Base-by-base conservation (phyloP, 2,113 vertebrate genomes). In the Anseranas semipalmata region DNA sequence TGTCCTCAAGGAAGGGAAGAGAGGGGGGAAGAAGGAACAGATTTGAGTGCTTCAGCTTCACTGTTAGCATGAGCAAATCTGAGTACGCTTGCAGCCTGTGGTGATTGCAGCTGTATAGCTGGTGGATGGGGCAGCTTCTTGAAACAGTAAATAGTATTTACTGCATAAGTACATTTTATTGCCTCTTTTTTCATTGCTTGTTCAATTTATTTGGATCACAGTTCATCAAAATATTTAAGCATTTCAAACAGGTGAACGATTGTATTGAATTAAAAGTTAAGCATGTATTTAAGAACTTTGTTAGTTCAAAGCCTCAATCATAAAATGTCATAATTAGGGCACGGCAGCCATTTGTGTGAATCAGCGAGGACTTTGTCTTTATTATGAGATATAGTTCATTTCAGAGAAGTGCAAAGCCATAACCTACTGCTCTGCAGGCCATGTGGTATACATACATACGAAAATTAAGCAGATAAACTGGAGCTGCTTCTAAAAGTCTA, bases 241-340 rank as follows among this genome's bases (percentile, higher is more conserved):
- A 15, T 88, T 94, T 92, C 35, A 59, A 88, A 67, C 37, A 71
- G 37, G 25, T 86, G 55, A 77, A 73, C 52, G n/a, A 12, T 79
- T 39, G 46, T 27, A 27, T 21, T 74, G 79, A 86, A 94, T 90
- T 67, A 73, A 77, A 95, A 95, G 46, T 63, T 74, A 92, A 90
- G 14, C 27, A 53, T 0, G 1, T 88, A 77, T 41, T 79, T 63
- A 80, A 86, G 85, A 88, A 55, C n/a, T 93, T 68, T 41, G 16
- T 22, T 83, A 6, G 58, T 91, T 95, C 78, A 72, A 82, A 70
- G 48, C 67, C 56, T 88, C 79, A 73, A 63, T 56, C n/a, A 74
- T 39, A 92, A 91, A 86, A 52, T 50, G 18, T 7, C 45, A 70
- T 76, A 86, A 90, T 67, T 28, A 39, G 60, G 46, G 12, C 50